Evolutionary conservation across 2,797 vertebrate species (phyloP).

Genomic region (Tauraco hartlaubi): DNA sequence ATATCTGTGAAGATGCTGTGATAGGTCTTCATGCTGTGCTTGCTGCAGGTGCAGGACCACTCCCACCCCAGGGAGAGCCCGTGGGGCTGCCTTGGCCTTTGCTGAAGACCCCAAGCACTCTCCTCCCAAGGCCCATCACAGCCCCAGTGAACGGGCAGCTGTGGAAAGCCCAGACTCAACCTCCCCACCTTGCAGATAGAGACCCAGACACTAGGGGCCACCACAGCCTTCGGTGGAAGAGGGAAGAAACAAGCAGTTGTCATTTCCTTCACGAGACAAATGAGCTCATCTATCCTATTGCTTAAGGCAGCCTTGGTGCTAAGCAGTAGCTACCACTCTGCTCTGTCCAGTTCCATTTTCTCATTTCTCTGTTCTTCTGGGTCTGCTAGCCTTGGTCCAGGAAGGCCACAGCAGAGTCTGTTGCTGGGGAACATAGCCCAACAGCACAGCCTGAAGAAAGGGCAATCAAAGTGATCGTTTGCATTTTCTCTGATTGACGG

Average conservation of each 20-base stretch:
- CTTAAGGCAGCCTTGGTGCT: background rate
- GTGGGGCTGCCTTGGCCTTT: background rate
- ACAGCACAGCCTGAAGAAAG: background rate
- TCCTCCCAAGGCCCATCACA: background rate
- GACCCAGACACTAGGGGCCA: too few relatives aligned
- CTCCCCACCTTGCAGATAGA: background rate
- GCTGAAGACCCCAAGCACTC: background rate
- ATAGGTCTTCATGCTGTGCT: background rate
- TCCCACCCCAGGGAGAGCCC: background rate
- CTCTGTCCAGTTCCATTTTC: constrained; percentile 22
- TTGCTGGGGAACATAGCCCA: background rate
- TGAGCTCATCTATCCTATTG: background rate
- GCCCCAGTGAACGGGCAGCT: background rate
- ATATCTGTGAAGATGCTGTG: background rate
- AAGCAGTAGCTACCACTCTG: background rate
- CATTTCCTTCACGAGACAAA: background rate
- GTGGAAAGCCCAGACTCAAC: background rate
- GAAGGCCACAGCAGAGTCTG: background rate
- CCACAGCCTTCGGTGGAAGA: background rate
- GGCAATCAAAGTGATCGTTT: background rate
- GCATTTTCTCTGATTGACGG: background rate
- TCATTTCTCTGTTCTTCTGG: constrained; percentile 8
- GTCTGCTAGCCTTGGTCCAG: constrained; percentile 5
- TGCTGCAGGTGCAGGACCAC: background rate
- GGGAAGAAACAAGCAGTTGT: background rate